Percentiles rank a stretch among this genome's conserved stretches.
Evolutionary conservation across 2,888 invertebrate genomes (phyloP).

Genomic region (Amphipyra tragopoginis): DNA sequence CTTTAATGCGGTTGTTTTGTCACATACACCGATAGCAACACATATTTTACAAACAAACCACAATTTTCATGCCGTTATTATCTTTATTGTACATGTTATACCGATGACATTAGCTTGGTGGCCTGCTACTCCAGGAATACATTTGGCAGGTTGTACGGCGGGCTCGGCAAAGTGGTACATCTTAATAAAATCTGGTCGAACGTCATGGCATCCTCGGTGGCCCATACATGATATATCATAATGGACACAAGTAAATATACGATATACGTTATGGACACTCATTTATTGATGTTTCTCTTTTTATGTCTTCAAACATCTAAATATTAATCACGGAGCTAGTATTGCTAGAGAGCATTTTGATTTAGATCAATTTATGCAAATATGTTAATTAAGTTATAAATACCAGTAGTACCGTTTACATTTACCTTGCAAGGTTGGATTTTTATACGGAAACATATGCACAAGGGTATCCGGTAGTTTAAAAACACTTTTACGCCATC

Average conservation of each 20-base stretch:
- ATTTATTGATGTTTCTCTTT: constrained; percentile 44
- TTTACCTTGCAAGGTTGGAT: constrained; percentile 24
- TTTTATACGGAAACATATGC: constrained; percentile 35
- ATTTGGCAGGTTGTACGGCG: constrained; percentile 60
- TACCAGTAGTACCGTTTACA: not conserved
- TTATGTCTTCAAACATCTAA: constrained; percentile 20
- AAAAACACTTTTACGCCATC: constrained; percentile 1
- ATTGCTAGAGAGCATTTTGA: constrained; percentile 12
- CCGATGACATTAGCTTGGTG: constrained; percentile 34
- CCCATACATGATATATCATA: constrained; percentile 71
- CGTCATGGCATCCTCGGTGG: constrained; percentile 70
- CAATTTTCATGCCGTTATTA: constrained; percentile 30
- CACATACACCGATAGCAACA: constrained; percentile 50
- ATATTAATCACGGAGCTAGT: constrained; percentile 27
- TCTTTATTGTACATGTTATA: constrained; percentile 42
- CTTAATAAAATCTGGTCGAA: constrained; percentile 73
- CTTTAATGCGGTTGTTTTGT: constrained; percentile 60
- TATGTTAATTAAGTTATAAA: constrained; percentile 10
- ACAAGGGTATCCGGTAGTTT: constrained; percentile 45
- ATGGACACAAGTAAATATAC: constrained; percentile 73
- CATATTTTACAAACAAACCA: constrained; percentile 34
- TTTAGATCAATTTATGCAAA: constrained; percentile 19
- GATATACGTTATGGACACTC: constrained; percentile 67
- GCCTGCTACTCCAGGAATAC: constrained; percentile 19
- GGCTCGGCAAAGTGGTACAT: constrained; percentile 63